These are phyloP conservation scores for Phorcus lineatus DNA, from an alignment of 2,888 invertebrate genomes.

Conservation along the genomic window DNA sequence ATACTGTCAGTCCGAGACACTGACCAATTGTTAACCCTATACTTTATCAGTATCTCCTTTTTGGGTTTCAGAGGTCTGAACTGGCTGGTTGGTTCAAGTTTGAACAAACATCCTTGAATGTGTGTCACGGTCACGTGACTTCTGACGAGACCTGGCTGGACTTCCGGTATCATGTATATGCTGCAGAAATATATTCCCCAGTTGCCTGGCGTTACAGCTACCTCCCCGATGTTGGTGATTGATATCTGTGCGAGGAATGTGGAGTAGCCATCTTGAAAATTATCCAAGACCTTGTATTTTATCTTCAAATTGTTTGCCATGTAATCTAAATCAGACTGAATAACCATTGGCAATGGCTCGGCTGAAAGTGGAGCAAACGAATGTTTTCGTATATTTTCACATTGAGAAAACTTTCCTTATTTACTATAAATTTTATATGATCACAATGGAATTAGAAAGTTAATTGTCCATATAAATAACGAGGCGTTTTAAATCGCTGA, in stretches of 20 bases:
- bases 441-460: too few relatives aligned
- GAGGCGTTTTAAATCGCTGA: too few relatives aligned
- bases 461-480: too few relatives aligned
- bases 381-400: not conserved
- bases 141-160: not conserved
- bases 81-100: not conserved
- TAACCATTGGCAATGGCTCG: conserved; percentile 30
- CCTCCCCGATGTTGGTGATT: conserved; percentile 48
- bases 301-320: conserved; percentile 49
- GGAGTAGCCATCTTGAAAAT: conserved; percentile 33
- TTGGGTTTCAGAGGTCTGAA: conserved; percentile 18
- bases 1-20: conserved; percentile 48
- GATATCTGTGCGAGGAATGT: conserved; percentile 35
- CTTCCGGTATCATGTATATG: not conserved
- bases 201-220: conserved; percentile 43
- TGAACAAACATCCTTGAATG: not conserved
- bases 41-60: conserved; percentile 26
- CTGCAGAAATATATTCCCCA: conserved; percentile 63
- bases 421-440: too few relatives aligned
- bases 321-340: conserved; percentile 54
- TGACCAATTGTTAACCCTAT: conserved; percentile 27
- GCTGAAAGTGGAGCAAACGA: not conserved
- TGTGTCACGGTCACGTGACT: not conserved
- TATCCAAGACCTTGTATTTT: conserved; percentile 46
- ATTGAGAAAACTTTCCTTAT: not conserved